Evolutionary conservation across 2,113 vertebrate species (phyloP), one percentile per base, ranked within the genome.

Genomic region (Siniperca knerii): DNA sequence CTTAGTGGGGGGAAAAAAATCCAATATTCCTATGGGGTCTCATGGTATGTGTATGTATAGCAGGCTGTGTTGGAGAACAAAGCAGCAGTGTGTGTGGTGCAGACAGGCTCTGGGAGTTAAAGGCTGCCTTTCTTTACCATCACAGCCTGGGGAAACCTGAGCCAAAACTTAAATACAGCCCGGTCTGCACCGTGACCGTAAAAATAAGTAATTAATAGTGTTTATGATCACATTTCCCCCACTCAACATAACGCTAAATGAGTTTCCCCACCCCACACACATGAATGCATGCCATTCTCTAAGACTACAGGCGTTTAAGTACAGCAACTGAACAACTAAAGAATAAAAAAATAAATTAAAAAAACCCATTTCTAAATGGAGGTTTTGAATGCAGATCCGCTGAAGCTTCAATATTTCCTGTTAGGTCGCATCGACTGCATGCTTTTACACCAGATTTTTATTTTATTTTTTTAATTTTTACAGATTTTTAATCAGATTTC

Each of bases 31-130:
- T 75, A 7, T n/a, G 79, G 62, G 42, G 25, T 71, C 68, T 54
- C 23, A 33, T 65, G 82, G 82, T 69, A 79, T 90, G 90, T 74
- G 90, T 0, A 18, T 87, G 89, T 82, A 23, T 68, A 64, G 79
- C 68, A 40, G 84, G 50, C 61, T 57, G 78, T 42, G 79, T 2
- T 4, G 40, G 71, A 80, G 89, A 87, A 92, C 92, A 93, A 92
- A 92, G 92, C 87, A n/a, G 84, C 81, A 87, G 85, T 88, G 90
- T 92, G 66, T 21, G 79, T 21, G 77, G 13, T 46, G 73, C 58
- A 78, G 81, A 71, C 68, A 13, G 82, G 4, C 35, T 18, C 50
- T 0, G 58, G 23, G 35, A 52, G 60, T 79, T 75, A 70, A 87
- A 83, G 61, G 50, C 86, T 64, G 72, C 62, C 83, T 92, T 81